Percentiles rank a stretch among this genome's conserved stretches.
phyloP scores from a whole-genome alignment of 2,113 vertebrate species.

The Phaetusa simplex region DNA sequence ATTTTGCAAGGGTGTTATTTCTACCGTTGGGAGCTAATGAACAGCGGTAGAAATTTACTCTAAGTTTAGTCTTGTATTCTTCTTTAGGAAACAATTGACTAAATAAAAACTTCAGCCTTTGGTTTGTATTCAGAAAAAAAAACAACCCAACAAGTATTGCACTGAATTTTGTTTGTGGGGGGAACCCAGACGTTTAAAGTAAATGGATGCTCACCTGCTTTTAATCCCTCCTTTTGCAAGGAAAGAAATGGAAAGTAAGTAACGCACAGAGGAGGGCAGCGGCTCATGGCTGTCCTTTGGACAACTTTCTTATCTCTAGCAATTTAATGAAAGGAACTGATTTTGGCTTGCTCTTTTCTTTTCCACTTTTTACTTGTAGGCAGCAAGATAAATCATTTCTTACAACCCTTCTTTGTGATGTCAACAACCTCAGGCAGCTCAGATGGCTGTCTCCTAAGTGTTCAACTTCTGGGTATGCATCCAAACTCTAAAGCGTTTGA shows the following conservation, averaged over 20 bases:
- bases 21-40: conserved; percentile 48
- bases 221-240: neutral
- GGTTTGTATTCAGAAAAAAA: neutral
- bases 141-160: neutral
- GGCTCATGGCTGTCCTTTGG: neutral
- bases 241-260: neutral
- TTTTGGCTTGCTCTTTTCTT: neutral
- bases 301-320: neutral
- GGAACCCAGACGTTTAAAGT: neutral
- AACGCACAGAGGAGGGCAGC: neutral
- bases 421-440: neutral
- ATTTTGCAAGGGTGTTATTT: conserved; percentile 62
- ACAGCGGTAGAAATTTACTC: neutral
- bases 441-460: neutral
- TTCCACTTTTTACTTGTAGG: neutral
- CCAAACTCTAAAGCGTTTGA: neutral
- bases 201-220: neutral
- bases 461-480: neutral
- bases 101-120: neutral
- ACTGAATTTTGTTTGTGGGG: neutral
- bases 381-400: neutral
- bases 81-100: neutral
- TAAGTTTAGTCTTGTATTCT: neutral
- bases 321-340: neutral
- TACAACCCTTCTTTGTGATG: neutral